Base-by-base conservation (phyloP, 2,113 vertebrate species). In the Cygnus buccinator region DNA sequence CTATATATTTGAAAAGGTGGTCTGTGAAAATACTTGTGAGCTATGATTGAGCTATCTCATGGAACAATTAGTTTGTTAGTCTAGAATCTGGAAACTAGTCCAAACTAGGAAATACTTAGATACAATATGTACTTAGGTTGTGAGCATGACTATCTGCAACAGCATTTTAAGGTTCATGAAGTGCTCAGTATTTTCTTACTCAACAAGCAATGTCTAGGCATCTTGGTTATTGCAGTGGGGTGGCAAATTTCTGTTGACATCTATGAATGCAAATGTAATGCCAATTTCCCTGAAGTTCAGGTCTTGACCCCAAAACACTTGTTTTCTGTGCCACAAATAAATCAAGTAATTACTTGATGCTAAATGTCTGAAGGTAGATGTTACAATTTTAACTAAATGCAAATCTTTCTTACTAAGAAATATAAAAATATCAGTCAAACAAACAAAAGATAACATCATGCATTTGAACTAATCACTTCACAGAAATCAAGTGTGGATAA, bases 191-290 rank as follows among this genome's bases (percentile, higher is more conserved):
- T 80, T 87, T 90, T 90, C 85, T 48, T 85, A 26, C 23, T 90
- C 71, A 75, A 71, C n/a, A 93, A 90, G 72, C 54, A 74, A 62
- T 77, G 50, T 67, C 93, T 74, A 82, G 31, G 48, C 6, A 21
- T n/a, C 62, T 73, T 58, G 41, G 50, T 31, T 90, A 26, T 74
- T 74, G 67, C 71, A 80, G 54, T 5, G 14, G 83, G 22, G 59
- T 62, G 37, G 58, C 8, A 88, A 90, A 87, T 94, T 70, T 88
- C 63, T 86, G 11, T 46, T 83, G 84, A 84, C 82, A 83, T 3
- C 37, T 76, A 2, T 16, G 35, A 79, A 43, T n/a, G 35, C 16
- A n/a, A 39, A 88, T 70, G 41, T 41, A 89, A 35, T 13, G 77
- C 65, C 10, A 22, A 22, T 93, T 84, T 68, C 75, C 14, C 48